Evolutionary conservation across 2,888 invertebrate genomes (phyloP).

Genomic region (Thymelicus sylvestris): DNA sequence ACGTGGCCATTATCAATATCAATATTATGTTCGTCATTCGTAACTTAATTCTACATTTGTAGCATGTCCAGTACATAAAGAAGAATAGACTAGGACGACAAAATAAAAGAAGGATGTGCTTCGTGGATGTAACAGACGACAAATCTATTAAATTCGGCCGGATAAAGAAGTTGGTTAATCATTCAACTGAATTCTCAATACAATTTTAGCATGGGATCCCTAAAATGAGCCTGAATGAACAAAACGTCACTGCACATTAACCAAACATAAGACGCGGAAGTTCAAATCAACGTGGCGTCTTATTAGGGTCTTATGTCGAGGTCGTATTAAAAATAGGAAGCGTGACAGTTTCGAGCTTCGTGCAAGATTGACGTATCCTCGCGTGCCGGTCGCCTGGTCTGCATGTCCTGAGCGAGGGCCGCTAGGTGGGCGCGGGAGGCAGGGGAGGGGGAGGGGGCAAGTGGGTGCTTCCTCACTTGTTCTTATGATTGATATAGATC

Average conservation of each 20-base stretch:
- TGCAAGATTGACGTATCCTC: constrained; percentile 60
- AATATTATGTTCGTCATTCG: no score
- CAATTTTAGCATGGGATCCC: neutral
- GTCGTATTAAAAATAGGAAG: constrained; percentile 40
- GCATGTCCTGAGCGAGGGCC: constrained; percentile 43
- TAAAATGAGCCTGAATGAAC: neutral
- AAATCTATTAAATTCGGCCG: no score
- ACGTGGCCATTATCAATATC: no score
- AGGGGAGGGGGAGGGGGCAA: constrained; percentile 47
- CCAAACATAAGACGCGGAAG: constrained; percentile 17
- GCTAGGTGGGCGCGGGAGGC: constrained; percentile 1
- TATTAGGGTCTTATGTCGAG: constrained; percentile 40
- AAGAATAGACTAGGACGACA: no score
- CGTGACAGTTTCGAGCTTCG: constrained; percentile 28
- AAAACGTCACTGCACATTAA: neutral
- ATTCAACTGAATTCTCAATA: neutral
- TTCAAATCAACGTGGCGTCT: constrained; percentile 18
- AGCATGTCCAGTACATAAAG: no score
- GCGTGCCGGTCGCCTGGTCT: constrained; percentile 47
- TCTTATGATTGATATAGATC: constrained; percentile 32
- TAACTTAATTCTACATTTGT: no score
- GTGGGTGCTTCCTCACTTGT: constrained; percentile 58
- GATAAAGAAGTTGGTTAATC: no score
- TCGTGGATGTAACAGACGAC: no score
- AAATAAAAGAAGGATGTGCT: no score